These are phyloP conservation scores for Merops nubicus DNA, from an alignment of 2,113 vertebrate genomes.

Conservation along the genomic window DNA sequence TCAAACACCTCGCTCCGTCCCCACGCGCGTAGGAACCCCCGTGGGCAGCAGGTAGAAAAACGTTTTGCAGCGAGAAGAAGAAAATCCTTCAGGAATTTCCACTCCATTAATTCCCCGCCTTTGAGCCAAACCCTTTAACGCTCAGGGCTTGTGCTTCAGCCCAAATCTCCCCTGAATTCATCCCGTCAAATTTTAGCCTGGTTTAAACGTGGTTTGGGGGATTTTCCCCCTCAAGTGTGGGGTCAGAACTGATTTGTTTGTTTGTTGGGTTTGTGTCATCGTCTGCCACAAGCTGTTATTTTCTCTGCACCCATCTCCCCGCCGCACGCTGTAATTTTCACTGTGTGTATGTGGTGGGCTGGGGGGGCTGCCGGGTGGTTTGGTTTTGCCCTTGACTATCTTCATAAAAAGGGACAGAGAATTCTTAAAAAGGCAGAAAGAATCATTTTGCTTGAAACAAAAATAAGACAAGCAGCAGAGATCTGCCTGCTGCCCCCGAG, in stretches of 20 bases:
- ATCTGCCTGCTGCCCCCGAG: not conserved
- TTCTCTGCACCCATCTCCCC: not conserved
- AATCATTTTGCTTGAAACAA: not conserved
- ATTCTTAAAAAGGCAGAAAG: not conserved
- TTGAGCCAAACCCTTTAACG: fast-evolving
- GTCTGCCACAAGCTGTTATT: not conserved
- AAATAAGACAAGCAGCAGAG: not conserved
- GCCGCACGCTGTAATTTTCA: not conserved
- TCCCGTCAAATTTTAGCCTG: not conserved
- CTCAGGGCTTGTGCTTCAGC: not conserved
- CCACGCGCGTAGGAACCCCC: fast-evolving
- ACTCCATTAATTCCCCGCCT: not conserved
- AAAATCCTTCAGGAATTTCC: not conserved
- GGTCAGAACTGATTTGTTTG: not conserved
- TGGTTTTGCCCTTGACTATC: not conserved
- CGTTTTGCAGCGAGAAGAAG: not conserved
- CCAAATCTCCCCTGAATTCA: not conserved
- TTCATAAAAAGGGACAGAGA: not conserved
- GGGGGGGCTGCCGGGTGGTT: not conserved
- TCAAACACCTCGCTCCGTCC: fast-evolving
- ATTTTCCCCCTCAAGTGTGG: not conserved
- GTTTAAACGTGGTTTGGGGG: fast-evolving
- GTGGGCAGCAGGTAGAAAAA: not conserved
- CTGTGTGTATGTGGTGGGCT: not conserved
- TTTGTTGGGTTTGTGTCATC: not conserved